These are phyloP conservation scores for Ptilonorhynchus violaceus DNA, from an alignment of 2,113 vertebrate species.

Conservation along the genomic window DNA sequence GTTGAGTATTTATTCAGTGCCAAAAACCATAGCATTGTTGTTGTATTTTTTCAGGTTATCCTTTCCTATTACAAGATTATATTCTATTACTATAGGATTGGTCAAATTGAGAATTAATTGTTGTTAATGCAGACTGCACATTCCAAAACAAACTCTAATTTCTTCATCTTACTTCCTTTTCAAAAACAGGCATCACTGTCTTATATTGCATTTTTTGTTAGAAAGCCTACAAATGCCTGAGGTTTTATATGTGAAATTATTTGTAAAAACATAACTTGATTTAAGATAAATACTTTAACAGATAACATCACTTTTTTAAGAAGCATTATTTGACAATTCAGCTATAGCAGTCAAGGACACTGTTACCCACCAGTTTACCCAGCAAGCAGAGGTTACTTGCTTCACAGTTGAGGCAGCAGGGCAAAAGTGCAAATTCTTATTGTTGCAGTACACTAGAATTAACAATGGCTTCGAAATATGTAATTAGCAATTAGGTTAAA, in stretches of 20 bases:
- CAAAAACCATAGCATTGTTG: background rate
- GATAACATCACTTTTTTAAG: background rate
- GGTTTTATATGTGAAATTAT: background rate
- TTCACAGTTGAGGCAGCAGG: background rate
- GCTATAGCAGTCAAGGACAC: fast-evolving
- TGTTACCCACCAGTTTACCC: background rate
- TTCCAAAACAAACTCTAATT: background rate
- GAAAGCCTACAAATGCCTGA: background rate
- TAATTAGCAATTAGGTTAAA: background rate
- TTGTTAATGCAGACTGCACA: background rate
- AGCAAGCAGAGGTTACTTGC: background rate
- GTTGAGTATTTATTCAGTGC: background rate
- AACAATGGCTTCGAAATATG: background rate
- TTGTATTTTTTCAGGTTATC: background rate
- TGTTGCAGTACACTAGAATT: background rate
- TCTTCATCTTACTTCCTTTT: background rate
- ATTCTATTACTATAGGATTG: background rate
- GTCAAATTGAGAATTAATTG: background rate
- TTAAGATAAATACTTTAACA: background rate
- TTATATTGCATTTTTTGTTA: background rate
- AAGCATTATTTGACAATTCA: background rate
- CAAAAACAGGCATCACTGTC: background rate
- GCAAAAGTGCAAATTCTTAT: background rate
- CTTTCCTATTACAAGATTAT: background rate
- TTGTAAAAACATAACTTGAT: background rate